Percentiles rank a stretch among this genome's conserved stretches.
Conservation (phyloP, 2,888 invertebrate genomes). For the Melikaiella ostensackeni region DNA sequence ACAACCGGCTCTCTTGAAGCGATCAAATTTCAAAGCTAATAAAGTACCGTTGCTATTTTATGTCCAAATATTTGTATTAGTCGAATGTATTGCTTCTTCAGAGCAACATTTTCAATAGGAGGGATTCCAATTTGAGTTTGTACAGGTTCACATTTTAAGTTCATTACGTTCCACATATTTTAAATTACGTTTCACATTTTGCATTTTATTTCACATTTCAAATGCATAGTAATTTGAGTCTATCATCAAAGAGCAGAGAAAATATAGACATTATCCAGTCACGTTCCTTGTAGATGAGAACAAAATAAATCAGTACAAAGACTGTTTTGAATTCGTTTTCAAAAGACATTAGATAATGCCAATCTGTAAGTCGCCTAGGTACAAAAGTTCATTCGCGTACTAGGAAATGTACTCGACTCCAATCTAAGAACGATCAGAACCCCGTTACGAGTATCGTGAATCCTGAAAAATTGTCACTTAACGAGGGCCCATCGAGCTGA, state of each 20-base stretch:
- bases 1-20: background rate
- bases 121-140: too few relatives aligned
- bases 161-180: too few relatives aligned
- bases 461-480: conserved; percentile 39
- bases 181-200: too few relatives aligned
- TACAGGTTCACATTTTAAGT: too few relatives aligned
- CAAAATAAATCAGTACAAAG: too few relatives aligned
- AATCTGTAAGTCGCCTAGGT: background rate
- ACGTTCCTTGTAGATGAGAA: too few relatives aligned
- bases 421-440: conserved; percentile 23
- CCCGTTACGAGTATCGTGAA: conserved; percentile 37
- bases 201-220: too few relatives aligned
- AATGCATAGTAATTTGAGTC: too few relatives aligned
- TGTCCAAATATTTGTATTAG: background rate
- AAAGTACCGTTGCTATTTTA: background rate
- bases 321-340: background rate
- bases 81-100: background rate
- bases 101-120: background rate
- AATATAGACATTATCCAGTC: too few relatives aligned
- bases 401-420: conserved; percentile 28
- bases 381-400: conserved; percentile 34
- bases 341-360: background rate
- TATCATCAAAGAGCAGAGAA: too few relatives aligned
- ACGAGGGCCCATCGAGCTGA: conserved; percentile 20
- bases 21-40: background rate